Evolutionary conservation across 2,113 vertebrate species (phyloP).

Genomic region (Opisthocomus hoazin): DNA sequence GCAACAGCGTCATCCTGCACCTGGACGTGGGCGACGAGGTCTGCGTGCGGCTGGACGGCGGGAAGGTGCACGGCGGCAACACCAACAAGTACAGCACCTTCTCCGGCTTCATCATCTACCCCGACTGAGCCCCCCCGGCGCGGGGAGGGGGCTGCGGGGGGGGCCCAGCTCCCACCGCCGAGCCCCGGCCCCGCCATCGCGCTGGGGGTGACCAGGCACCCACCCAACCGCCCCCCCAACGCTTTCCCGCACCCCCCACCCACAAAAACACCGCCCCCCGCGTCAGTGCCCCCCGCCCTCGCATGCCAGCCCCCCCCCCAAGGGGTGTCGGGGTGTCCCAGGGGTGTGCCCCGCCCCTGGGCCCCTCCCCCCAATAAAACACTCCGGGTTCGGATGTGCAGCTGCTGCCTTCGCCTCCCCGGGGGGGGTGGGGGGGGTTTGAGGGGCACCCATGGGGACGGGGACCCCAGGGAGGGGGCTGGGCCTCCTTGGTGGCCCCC

Average conservation of each 20-base stretch:
- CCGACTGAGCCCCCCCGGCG: slow-evolving; percentile 70
- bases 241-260: neutral
- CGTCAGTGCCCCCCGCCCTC: neutral
- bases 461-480: too few relatives aligned
- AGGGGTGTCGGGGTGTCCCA: neutral
- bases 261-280: neutral
- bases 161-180: neutral
- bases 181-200: neutral
- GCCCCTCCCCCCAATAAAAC: neutral
- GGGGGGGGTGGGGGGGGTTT: too few relatives aligned
- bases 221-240: neutral
- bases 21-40: slow-evolving; percentile 95
- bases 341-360: neutral
- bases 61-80: slow-evolving; percentile 91
- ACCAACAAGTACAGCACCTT: slow-evolving; percentile 97
- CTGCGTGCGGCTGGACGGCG: slow-evolving; percentile 83
- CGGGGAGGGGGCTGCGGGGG: neutral
- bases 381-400: neutral
- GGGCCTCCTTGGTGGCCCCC: too few relatives aligned
- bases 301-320: neutral
- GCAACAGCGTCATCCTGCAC: slow-evolving; percentile 97
- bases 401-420: neutral
- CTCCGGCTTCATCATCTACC: slow-evolving; percentile 92
- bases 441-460: too few relatives aligned
- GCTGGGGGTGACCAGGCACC: neutral